These are phyloP conservation scores for Lasioglossum zephyrum DNA, from an alignment of 2,888 invertebrate genomes.

Conservation along the genomic window DNA sequence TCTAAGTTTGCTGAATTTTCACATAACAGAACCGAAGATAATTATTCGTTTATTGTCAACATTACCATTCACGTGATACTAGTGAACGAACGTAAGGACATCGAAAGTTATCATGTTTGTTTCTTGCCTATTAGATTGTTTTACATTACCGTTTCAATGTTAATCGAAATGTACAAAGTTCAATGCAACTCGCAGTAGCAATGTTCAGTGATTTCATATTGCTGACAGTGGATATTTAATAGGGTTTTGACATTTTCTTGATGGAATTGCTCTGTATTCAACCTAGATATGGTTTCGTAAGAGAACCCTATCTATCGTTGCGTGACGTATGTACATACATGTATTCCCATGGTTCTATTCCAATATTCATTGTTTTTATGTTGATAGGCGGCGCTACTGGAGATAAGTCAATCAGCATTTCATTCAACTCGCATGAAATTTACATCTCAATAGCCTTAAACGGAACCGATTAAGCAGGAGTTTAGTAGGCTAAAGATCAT, in stretches of 20 bases:
- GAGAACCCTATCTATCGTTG: neutral
- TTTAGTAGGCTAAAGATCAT: conserved; percentile 3
- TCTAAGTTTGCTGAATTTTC: neutral
- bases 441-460: neutral
- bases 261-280: neutral
- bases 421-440: conserved; percentile 4
- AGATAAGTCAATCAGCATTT: conserved; percentile 13
- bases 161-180: neutral
- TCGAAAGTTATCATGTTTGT: neutral
- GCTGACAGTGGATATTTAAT: neutral
- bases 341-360: neutral
- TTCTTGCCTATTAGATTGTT: neutral
- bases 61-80: neutral
- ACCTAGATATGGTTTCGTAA: neutral
- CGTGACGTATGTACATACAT: neutral
- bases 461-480: neutral
- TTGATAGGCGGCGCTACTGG: neutral
- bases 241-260: neutral
- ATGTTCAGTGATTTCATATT: neutral
- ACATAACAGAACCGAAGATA: neutral
- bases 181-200: neutral
- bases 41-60: neutral
- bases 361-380: neutral
- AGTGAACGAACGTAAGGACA: neutral
- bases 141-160: neutral